phyloP scores from a whole-genome alignment of 53 echinoderm and acorn worm species.

The Echinarachnius parma region DNA sequence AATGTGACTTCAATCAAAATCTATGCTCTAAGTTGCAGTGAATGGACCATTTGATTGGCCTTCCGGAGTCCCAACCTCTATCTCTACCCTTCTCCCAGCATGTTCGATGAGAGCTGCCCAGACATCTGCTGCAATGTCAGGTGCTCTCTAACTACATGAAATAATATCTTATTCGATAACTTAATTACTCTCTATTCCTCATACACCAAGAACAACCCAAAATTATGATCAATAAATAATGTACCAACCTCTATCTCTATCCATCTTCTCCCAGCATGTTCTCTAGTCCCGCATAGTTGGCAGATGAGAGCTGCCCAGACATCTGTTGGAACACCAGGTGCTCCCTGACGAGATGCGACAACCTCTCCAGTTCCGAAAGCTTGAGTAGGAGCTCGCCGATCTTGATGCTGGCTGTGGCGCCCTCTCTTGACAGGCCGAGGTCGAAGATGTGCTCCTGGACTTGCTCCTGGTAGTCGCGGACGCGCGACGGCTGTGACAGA shows the following conservation, averaged over 20 bases:
- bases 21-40: no score
- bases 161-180: no score
- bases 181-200: no score
- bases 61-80: no score
- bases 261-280: constrained; percentile 3
- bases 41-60: no score
- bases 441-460: constrained; percentile 64
- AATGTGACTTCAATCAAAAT: no score
- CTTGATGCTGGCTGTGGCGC: constrained; percentile 36
- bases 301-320: constrained; percentile 2
- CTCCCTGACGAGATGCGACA: constrained; percentile 28
- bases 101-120: no score
- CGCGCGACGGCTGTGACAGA: constrained; percentile 47
- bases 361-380: constrained; percentile 36
- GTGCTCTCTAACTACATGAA: no score
- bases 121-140: no score
- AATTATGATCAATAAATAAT: no score
- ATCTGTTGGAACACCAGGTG: constrained; percentile 22
- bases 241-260: neutral
- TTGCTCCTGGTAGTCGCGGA: constrained; percentile 61
- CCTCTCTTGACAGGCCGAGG: constrained; percentile 38
- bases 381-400: constrained; percentile 28
- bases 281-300: neutral
- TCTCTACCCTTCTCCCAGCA: no score
- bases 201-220: no score